Evolutionary conservation across 2,888 invertebrate species (phyloP), one percentile per base, ranked within the genome.

Genomic region (Chrysotoxum bicinctum): DNA sequence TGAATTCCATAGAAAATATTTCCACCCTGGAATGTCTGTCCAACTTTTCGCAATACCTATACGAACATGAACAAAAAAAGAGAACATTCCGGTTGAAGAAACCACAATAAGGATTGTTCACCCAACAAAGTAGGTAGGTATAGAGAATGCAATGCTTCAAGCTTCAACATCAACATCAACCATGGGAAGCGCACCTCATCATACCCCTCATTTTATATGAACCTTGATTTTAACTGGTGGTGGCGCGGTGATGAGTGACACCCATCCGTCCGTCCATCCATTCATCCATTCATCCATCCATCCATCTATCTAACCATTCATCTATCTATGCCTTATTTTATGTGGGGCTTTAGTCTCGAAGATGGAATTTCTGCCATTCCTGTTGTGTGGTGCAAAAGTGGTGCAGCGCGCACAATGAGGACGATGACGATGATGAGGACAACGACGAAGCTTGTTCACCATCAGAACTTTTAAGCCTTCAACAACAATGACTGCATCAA

Each of bases 1-100:
- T 40, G 73, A 73, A 85, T 85, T 81, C 80, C 85, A 77, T 85
- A 62, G 81, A 85, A 84, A 85, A 80, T 85, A 85, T 85, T 76
- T 85, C 43, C 81, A 56, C 40, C 75, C 76, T 73, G 81, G 76
- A 85, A 85, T 85, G 81, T 77, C 80, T 73, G 81, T 77, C 81
- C 85, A 85, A 30, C 73, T 50, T 85, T 85, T 85, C 66, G 76
- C 85, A 80, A 80, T 73, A 68, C 32, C 2, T 0, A n/a, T 1
- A 45, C 9, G 16, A 66, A 4, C 12, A 14, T 19, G 16, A 32
- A 45, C 16, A 16, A 69, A 69, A 69, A 69, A 77, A 50, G 62
- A 73, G 68, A 73, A 85, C 81, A 85, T 85, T 85, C 85, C 81
- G 77, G 62, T 69, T 74, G 85, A 81, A 85, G 85, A 81, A 77